Conservation (phyloP, 1,140 invertebrate species). For the Holcopasites calliopsidis region DNA sequence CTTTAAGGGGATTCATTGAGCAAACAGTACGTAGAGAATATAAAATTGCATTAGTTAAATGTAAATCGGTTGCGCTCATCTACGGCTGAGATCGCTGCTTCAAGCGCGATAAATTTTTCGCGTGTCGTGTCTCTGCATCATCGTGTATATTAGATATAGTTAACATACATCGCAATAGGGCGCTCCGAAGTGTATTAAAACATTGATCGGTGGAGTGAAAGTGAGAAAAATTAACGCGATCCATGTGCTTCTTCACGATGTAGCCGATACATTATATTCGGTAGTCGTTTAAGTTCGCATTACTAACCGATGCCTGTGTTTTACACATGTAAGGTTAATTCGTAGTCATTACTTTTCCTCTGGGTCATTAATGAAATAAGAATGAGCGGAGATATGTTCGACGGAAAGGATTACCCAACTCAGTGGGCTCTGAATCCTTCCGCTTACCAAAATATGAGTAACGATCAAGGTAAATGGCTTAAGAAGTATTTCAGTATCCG, state of each 20-base stretch:
- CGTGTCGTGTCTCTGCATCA: neutral
- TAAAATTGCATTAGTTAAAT: neutral
- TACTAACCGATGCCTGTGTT: constrained; percentile 12
- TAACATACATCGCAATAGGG: constrained; percentile 24
- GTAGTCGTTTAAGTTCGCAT: constrained; percentile 5
- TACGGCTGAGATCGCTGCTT: neutral
- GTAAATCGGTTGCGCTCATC: neutral
- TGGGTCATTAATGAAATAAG: constrained; percentile 33
- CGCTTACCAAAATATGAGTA: constrained; percentile 82
- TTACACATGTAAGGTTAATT: constrained; percentile 25
- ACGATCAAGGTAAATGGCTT: constrained; percentile 77
- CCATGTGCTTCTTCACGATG: constrained; percentile 19
- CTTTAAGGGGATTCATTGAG: neutral
- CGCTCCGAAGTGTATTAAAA: constrained; percentile 33
- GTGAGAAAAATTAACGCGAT: constrained; percentile 24
- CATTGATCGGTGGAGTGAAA: constrained; percentile 42
- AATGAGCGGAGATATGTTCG: constrained; percentile 78
- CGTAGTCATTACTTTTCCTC: neutral
- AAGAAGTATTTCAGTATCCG: constrained; percentile 2
- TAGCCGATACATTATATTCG: neutral
- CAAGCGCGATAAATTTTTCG: neutral
- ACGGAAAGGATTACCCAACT: constrained; percentile 82
- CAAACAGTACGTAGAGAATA: constrained; percentile 6
- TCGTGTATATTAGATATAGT: constrained; percentile 23
- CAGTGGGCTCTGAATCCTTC: constrained; percentile 88